These are phyloP conservation scores for Carollia perspicillata DNA, from an alignment of 2,113 vertebrate genomes.

Conservation along the genomic window DNA sequence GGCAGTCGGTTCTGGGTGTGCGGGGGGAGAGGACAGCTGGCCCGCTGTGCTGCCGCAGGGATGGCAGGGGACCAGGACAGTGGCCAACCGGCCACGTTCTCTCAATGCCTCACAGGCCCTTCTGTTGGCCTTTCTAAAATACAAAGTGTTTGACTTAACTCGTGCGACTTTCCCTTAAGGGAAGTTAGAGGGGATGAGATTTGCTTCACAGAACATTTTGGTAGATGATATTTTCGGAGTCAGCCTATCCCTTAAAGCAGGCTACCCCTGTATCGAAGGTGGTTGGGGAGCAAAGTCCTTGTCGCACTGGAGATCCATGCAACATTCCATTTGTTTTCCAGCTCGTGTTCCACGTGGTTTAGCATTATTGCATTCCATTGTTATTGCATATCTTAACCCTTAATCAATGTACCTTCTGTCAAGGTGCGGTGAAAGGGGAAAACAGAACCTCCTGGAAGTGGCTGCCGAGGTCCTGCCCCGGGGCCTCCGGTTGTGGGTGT, in stretches of 20 bases:
- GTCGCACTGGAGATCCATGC: background rate
- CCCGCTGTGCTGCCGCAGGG: too few species aligned
- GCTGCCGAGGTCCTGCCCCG: background rate
- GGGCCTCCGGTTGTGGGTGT: background rate
- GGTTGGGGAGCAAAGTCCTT: background rate
- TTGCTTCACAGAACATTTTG: conserved; percentile 23
- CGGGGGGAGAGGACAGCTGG: background rate
- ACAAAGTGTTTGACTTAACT: background rate
- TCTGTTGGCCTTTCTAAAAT: background rate
- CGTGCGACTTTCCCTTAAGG: background rate
- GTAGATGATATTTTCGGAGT: background rate
- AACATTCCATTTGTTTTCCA: background rate
- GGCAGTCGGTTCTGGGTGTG: too few species aligned
- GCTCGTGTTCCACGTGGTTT: background rate
- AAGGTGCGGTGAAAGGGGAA: background rate
- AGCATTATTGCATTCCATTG: background rate
- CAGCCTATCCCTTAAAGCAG: background rate
- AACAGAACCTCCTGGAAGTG: background rate
- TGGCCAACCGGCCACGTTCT: background rate
- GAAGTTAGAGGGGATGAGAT: background rate
- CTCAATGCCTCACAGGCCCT: accelerated
- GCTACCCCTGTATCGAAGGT: background rate
- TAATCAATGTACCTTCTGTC: background rate
- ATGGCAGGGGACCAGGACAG: background rate
- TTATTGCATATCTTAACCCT: background rate